Base-by-base conservation (phyloP, 2,113 vertebrate species). In the Fulica atra region DNA sequence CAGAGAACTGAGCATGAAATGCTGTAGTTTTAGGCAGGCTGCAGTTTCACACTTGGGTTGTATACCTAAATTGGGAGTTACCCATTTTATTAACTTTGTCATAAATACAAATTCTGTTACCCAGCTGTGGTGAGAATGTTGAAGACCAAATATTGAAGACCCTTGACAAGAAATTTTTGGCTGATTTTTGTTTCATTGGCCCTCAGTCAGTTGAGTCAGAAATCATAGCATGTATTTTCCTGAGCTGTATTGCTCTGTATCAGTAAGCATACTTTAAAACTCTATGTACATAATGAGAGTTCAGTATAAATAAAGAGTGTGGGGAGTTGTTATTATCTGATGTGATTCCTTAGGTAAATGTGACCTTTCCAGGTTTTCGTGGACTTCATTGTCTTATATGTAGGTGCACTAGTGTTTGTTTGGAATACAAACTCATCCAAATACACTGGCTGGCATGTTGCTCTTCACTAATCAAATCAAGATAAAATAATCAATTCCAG, bases 401-500 rank as follows among this genome's bases (percentile, higher is more conserved):
- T 78, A 72, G 70, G 63, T 92, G 65, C 16, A 4, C 24, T 46
- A 21, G 50, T 68, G 29, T 81, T 91, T 92, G 29, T 86, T 83
- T 86, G 76, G 60, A 77, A 50, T 77, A 87, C 36, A 56, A 12
- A 42, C 72, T 88, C 25, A 38, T 68, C 91, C 69, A 81, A 31
- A 72, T 25, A 73, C n/a, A 35, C 42, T 91, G 29, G 6, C 46
- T 88, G 71, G 35, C 61, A 72, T 40, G 28, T 81, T 70, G n/a
- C 38, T 83, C 51, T 50, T 94, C 61, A 29, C 61, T 96, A 79
- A 94, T 29, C 54, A 84, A 77, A 93, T 81, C 65, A 76, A 59
- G 82, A 88, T 89, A 87, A 96, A 74, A 86, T 81, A 87, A 89
- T 87, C 61, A 66, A 61, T 80, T 83, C 81, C 51, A 79, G 50